Conservation (phyloP, 2,888 invertebrate species). For the Ametastegia equiseti region DNA sequence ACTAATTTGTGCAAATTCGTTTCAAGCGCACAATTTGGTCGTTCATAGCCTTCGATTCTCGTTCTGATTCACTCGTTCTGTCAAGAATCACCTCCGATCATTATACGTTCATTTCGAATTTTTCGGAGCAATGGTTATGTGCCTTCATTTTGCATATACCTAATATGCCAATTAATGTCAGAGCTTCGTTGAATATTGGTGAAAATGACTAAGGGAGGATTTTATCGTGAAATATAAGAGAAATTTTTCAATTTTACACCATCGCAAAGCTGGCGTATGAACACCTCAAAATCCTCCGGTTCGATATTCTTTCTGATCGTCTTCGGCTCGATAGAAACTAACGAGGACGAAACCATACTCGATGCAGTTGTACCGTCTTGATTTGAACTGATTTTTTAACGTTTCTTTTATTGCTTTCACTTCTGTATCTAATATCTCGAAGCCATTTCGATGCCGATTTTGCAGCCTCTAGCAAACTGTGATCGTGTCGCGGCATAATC, state of each 20-base stretch:
- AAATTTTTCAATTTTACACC: neutral
- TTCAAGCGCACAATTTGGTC: neutral
- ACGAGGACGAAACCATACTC: neutral
- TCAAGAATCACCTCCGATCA: neutral
- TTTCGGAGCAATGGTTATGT: neutral
- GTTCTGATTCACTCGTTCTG: neutral
- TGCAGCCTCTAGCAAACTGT: neutral
- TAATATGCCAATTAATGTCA: neutral
- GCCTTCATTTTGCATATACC: neutral
- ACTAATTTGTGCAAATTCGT: neutral
- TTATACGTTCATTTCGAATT: neutral
- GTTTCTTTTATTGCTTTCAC: neutral
- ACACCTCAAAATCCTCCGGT: neutral
- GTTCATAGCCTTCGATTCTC: neutral
- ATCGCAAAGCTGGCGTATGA: neutral
- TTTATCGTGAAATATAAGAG: neutral
- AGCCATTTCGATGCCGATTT: neutral
- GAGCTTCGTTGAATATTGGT: neutral
- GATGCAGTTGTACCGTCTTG: neutral
- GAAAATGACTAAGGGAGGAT: neutral
- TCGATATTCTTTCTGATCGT: neutral
- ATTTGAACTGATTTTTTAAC: neutral
- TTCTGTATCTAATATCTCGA: neutral
- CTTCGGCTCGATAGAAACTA: neutral
- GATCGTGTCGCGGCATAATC: constrained; percentile 11